Evolutionary conservation across 2,113 vertebrate species (phyloP), one percentile per base, ranked within the genome.

Genomic region (Anseranas semipalmata): DNA sequence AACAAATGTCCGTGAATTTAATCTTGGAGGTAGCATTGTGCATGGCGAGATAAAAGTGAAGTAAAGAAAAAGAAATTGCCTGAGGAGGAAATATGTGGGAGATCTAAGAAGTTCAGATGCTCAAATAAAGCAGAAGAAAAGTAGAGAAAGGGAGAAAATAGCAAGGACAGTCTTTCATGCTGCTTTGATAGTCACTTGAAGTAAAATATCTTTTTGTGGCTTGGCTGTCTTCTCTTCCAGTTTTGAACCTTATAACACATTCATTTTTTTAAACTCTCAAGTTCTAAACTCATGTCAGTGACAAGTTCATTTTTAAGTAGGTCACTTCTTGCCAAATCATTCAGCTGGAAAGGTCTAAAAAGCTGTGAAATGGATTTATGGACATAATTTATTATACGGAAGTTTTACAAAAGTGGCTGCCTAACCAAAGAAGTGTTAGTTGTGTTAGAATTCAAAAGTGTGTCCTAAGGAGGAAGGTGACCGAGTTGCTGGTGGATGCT

Each of bases 271-370:
- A 59, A 89, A 48, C 20, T 65, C 48, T 62, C 15, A 33, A 58
- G 12, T 73, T 94, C 50, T 80, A 70, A 94, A 87, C 20, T 62
- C 25, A 19, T 9, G 14, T 73, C 22, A 63, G 39, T 12, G 16
- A 85, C 45, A 79, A 58, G 33, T 76, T 87, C 8, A 55, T 85
- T 89, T 96, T 93, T 66, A 93, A 90, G 50, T 58, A 78, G 62
- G 66, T 83, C 73, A 33, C 35, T 73, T 85, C 50, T n/a, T 79
- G 63, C 21, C 24, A 73, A 95, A 66, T 53, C 11, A 13, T 76
- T 79, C 45, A 70, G 7, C 50, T 85, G 67, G 37, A 58, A 83
- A 79, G 59, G 71, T 37, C 48, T n/a, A 30, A 55, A 71, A 68
- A 74, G 63, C 19, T 15, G 19, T 63, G 43, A 93, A 80, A 81